Evolutionary conservation across 2,113 vertebrate species (phyloP), one percentile per base, ranked within the genome.

Genomic region (Siniperca knerii): DNA sequence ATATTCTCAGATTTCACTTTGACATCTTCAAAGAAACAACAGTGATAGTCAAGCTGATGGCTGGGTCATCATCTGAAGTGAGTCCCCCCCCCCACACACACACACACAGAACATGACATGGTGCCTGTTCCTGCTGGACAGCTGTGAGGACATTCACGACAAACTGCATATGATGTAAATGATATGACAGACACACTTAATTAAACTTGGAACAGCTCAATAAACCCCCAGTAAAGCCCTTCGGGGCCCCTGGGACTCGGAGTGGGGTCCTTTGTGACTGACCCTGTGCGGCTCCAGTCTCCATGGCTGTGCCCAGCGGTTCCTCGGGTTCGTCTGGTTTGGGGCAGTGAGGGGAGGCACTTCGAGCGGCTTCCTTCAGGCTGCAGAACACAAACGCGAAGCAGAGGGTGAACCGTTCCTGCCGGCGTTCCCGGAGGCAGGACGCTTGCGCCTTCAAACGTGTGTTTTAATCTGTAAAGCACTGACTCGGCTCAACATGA

Each of bases 321-420:
- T 93, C 90, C 84, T 95, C 95, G 0, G 95, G 87, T 13, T 96
- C 96, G 40, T 96, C 93, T 0, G 95, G 94, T 69, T 96, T 95
- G 20, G 96, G 96, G 81, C 95, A 96, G 21, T 94, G 93, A 68
- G 96, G 96, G 4, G 96, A 96, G 2, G 70, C 83, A 61, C 96
- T 96, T 8, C 95, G 89, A 4, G 9, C 21, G 55, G 87, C 94
- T 68, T 95, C 91, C 76, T 95, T 95, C 2, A 79, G 5, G n/a
- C 93, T 94, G 13, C 35, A 61, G 23, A 72, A 68, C 2, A 64
- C 4, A 55, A 8, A 65, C 25, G 3, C 71, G 68, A 44, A 4
- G 11, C 2, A 80, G 29, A 44, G 16, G 44, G 11, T 20, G 4
- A 20, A 4, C 25, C 7, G 2, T 42, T 33, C 8, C 4, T 48